phyloP scores from a whole-genome alignment of 2,797 vertebrate genomes.

The Heliangelus exortis region DNA sequence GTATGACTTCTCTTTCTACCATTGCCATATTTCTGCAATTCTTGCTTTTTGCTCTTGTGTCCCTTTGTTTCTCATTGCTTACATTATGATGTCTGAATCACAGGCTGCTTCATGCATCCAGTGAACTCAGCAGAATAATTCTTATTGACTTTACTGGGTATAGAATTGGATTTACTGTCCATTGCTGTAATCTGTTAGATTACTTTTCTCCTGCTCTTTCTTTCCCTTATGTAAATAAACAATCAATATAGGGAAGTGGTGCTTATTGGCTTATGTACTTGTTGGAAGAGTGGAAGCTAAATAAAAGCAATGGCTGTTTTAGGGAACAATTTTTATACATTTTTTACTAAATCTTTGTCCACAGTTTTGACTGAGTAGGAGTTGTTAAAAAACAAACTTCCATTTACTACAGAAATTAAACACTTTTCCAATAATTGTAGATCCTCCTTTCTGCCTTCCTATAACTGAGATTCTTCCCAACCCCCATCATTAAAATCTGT shows the following conservation, averaged over 20 bases:
- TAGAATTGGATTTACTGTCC: constrained; percentile 57
- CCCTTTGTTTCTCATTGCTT: constrained; percentile 14
- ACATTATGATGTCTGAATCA: not conserved
- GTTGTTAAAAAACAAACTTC: not conserved
- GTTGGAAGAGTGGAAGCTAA: not conserved
- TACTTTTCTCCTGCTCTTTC: constrained; percentile 16
- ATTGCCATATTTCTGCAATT: not conserved
- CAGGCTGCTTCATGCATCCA: not conserved
- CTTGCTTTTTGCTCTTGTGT: not conserved
- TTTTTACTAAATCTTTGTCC: not conserved
- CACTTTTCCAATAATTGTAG: not conserved
- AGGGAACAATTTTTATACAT: not conserved
- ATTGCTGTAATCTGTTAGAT: constrained; percentile 41
- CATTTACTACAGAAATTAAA: not conserved
- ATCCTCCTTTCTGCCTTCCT: not conserved
- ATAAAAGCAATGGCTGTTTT: not conserved
- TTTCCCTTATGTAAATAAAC: constrained; percentile 31
- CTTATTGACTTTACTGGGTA: constrained; percentile 31
- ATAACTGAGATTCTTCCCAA: not conserved
- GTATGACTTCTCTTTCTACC: not conserved
- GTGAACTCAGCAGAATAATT: constrained; percentile 33
- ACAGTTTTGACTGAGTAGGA: not conserved
- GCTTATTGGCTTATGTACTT: not conserved
- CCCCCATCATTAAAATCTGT: not conserved
- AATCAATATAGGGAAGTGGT: not conserved